These are phyloP conservation scores for Eupithecia subfuscata DNA, from an alignment of 2,888 invertebrate species.

Conservation along the genomic window DNA sequence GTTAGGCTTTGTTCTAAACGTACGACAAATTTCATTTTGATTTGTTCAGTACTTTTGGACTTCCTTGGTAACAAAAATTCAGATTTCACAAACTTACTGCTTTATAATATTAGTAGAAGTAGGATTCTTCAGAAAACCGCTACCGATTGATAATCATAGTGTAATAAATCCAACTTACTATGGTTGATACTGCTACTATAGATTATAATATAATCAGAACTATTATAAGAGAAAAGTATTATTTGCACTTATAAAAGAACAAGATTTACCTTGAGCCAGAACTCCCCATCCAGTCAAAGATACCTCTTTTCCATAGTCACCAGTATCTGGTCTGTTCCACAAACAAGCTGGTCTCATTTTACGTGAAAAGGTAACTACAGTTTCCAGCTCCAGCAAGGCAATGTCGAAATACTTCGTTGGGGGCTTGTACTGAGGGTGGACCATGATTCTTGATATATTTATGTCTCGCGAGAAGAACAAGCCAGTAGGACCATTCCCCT, in stretches of 20 bases:
- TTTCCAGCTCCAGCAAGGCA: constrained; percentile 60
- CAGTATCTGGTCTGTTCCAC: constrained; percentile 53
- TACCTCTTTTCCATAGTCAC: constrained; percentile 48
- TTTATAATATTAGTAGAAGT: too few relatives aligned
- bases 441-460: constrained; percentile 42
- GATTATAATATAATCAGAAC: too few relatives aligned
- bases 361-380: constrained; percentile 48
- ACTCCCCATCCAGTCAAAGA: constrained; percentile 69
- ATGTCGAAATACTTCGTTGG: constrained; percentile 67
- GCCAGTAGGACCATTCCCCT: neutral
- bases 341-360: constrained; percentile 66
- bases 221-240: too few relatives aligned
- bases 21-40: too few relatives aligned
- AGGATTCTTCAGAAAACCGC: too few relatives aligned
- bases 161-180: too few relatives aligned
- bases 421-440: constrained; percentile 60
- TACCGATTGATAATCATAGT: too few relatives aligned
- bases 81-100: too few relatives aligned
- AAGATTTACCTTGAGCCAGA: constrained; percentile 53
- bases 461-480: constrained; percentile 25
- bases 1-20: too few relatives aligned
- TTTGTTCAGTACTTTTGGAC: too few relatives aligned
- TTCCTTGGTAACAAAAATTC: too few relatives aligned
- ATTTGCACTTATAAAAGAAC: neutral
- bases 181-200: too few relatives aligned